Conservation (phyloP, 2,797 vertebrate species). For the Typhlichthys eigenmanni region DNA sequence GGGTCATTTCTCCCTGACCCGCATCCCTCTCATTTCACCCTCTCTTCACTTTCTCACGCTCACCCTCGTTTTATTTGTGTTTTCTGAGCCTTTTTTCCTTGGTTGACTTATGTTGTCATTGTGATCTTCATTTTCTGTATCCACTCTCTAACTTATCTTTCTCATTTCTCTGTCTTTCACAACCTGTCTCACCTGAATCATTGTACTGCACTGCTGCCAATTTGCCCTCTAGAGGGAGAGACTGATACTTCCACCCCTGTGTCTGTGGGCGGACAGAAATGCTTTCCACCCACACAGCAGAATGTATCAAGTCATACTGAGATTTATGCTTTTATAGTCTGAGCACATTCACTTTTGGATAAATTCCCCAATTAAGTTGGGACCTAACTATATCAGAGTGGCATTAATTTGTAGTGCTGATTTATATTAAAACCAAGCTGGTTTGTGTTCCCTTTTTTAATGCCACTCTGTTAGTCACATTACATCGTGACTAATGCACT, state of each 20-base stretch:
- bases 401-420: constrained; percentile 39
- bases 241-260: constrained; percentile 8
- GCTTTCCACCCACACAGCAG: constrained; percentile 30
- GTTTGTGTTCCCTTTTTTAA: constrained; percentile 32
- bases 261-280: constrained; percentile 16
- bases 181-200: constrained; percentile 33
- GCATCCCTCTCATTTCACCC: constrained; percentile 51
- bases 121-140: constrained; percentile 3
- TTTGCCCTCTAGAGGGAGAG: constrained; percentile 23
- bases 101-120: neutral
- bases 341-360: neutral
- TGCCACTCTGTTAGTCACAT: constrained; percentile 19
- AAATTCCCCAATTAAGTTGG: constrained; percentile 20
- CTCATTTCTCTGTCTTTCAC: constrained; percentile 13
- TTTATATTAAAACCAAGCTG: constrained; percentile 25
- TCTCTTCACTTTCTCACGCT: constrained; percentile 13
- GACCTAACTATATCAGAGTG: constrained; percentile 23
- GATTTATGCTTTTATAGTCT: constrained; percentile 12
- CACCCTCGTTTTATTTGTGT: constrained; percentile 42
- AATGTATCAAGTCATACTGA: constrained; percentile 10
- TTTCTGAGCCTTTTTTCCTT: constrained; percentile 1
- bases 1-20: constrained; percentile 73
- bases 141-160: neutral
- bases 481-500: constrained; percentile 29
- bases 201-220: constrained; percentile 38